phyloP scores from a whole-genome alignment of 2,888 invertebrate genomes.

The Habrosyne pyritoides region DNA sequence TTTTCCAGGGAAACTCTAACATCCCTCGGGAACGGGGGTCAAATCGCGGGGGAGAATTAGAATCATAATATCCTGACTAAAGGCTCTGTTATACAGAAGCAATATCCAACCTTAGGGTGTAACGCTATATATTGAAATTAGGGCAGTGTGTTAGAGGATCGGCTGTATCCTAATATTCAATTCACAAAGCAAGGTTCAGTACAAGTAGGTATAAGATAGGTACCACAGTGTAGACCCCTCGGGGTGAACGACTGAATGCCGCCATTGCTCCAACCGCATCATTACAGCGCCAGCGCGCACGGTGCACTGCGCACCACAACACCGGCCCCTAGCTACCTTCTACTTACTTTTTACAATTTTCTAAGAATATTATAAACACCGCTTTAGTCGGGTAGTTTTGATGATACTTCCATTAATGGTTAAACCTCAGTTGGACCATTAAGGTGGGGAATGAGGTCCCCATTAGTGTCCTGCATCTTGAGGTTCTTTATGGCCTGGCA shows the following conservation, averaged over 20 bases:
- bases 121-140: too few species aligned
- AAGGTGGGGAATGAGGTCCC: too few species aligned
- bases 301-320: conserved; percentile 30
- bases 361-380: neutral
- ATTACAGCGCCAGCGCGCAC: conserved; percentile 48
- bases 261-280: conserved; percentile 69
- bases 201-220: neutral
- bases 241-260: conserved; percentile 67
- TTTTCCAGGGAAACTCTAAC: too few species aligned
- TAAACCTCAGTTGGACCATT: neutral
- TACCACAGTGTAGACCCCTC: conserved; percentile 16
- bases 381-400: neutral
- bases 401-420: neutral
- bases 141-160: too few species aligned
- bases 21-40: too few species aligned
- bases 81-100: too few species aligned
- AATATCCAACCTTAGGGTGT: too few species aligned
- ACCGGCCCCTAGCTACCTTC: conserved; percentile 10
- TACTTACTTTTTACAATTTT: conserved; percentile 1
- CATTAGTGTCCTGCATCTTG: too few species aligned
- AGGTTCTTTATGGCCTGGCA: too few species aligned
- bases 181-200: neutral
- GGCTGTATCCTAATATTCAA: too few species aligned
- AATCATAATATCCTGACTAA: too few species aligned
- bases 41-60: too few species aligned